Percentiles rank a stretch among this genome's conserved stretches.
These are phyloP conservation scores for Malurus leucopterus DNA, from an alignment of 2,797 vertebrate species.

Conservation along the genomic window DNA sequence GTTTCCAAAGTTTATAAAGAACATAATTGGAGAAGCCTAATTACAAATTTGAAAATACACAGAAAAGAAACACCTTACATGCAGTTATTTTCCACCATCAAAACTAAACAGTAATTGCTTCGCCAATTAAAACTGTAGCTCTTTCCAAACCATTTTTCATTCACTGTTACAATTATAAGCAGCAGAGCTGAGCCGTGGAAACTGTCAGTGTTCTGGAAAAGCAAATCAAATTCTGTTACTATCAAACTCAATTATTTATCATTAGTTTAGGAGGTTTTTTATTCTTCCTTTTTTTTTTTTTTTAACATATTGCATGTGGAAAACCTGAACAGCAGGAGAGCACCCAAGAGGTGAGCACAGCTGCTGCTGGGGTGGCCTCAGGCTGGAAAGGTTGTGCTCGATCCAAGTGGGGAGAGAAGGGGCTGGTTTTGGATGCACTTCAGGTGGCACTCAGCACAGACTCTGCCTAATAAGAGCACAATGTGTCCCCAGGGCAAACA, in stretches of 20 bases:
- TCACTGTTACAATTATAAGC: neutral
- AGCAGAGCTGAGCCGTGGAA: neutral
- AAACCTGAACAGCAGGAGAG: neutral
- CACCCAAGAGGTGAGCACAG: neutral
- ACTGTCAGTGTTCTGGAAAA: neutral
- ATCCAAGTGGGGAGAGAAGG: neutral
- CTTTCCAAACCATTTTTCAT: conserved; percentile 10
- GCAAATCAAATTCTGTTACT: neutral
- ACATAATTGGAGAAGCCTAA: conserved; percentile 23
- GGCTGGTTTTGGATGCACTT: neutral
- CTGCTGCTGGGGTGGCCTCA: neutral
- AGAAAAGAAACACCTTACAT: neutral
- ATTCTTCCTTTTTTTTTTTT: too few relatives aligned
- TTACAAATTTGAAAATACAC: conserved; percentile 22
- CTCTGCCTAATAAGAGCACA: neutral
- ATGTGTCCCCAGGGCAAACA: neutral
- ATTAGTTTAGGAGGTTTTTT: neutral
- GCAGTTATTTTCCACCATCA: conserved; percentile 12
- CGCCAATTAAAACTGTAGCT: conserved; percentile 4
- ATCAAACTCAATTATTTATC: neutral
- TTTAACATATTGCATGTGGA: neutral
- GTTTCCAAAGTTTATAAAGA: conserved; percentile 30
- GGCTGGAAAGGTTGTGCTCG: neutral
- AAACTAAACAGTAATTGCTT: conserved; percentile 29
- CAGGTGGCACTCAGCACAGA: neutral